Evolutionary conservation across 2,888 invertebrate species (phyloP).

Genomic region (Cyclophora albipunctata): DNA sequence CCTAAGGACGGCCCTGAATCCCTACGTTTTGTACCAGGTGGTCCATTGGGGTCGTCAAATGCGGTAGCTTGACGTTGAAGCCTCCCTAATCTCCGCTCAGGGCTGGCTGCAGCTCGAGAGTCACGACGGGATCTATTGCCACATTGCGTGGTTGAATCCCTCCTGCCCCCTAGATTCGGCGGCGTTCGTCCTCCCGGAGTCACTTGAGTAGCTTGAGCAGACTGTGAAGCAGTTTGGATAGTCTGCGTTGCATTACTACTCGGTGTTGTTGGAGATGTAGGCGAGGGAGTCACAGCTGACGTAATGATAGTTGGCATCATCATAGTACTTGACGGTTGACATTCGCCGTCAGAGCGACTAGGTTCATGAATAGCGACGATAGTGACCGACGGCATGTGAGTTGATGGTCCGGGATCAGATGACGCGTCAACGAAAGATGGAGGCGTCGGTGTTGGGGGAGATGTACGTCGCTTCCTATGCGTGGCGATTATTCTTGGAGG

Average conservation of each 20-base stretch:
- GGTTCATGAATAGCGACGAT: constrained; percentile 65
- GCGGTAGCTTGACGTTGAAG: constrained; percentile 91
- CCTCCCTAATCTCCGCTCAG: constrained; percentile 80
- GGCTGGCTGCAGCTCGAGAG: constrained; percentile 79
- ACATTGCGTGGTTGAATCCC: constrained; percentile 92
- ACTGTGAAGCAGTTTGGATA: constrained; percentile 39
- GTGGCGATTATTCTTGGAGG: constrained; percentile 79
- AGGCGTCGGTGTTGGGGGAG: constrained; percentile 58
- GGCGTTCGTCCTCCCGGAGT: constrained; percentile 55
- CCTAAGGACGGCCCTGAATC: constrained; percentile 90
- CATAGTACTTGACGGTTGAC: constrained; percentile 67
- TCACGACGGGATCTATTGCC: constrained; percentile 78
- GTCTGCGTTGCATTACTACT: constrained; percentile 38
- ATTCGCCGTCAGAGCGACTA: constrained; percentile 77
- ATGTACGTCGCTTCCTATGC: constrained; percentile 72
- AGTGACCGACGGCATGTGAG: constrained; percentile 61
- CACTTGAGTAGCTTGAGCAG: constrained; percentile 40
- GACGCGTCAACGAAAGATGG: constrained; percentile 75
- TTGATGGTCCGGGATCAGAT: constrained; percentile 79
- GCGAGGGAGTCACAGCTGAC: constrained; percentile 88
- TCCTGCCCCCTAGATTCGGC: constrained; percentile 74
- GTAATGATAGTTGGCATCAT: constrained; percentile 85
- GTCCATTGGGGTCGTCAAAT: constrained; percentile 88
- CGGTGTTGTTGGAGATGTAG: constrained; percentile 82
- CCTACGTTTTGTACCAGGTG: constrained; percentile 80